A percentile compares a stretch with the other conserved stretches of the same genome.
These are phyloP conservation scores for Pterophyllum scalare DNA, from an alignment of 2,113 vertebrate species.

Conservation along the genomic window DNA sequence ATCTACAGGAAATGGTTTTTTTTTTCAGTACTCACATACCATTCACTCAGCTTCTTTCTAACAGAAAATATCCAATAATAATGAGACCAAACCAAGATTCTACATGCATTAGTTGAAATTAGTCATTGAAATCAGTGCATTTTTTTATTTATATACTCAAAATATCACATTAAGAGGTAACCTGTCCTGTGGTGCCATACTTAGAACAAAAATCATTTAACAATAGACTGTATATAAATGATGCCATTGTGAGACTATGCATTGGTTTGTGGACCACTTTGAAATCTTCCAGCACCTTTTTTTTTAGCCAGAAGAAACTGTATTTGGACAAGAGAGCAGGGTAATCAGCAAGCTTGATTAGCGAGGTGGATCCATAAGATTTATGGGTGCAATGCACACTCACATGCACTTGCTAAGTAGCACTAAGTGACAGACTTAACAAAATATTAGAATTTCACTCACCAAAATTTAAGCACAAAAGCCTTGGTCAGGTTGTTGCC, in stretches of 20 bases:
- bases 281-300: background rate
- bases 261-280: background rate
- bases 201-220: background rate
- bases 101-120: background rate
- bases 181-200: background rate
- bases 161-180: too few relatives aligned
- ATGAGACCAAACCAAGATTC: background rate
- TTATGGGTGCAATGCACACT: fast-evolving
- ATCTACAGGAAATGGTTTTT: constrained; percentile 5
- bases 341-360: background rate
- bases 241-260: background rate
- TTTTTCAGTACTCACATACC: background rate
- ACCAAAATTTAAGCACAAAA: background rate
- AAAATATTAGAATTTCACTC: background rate
- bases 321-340: background rate
- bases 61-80: background rate
- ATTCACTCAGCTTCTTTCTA: constrained; percentile 24
- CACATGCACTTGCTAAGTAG: background rate
- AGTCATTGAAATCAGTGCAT: background rate
- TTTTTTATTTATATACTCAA: background rate
- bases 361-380: background rate
- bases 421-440: background rate
- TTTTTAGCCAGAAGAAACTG: background rate
- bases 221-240: background rate
- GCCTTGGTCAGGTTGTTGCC: background rate